phyloP scores from a whole-genome alignment of 1,140 invertebrate genomes.

The Drosophila biarmipes region DNA sequence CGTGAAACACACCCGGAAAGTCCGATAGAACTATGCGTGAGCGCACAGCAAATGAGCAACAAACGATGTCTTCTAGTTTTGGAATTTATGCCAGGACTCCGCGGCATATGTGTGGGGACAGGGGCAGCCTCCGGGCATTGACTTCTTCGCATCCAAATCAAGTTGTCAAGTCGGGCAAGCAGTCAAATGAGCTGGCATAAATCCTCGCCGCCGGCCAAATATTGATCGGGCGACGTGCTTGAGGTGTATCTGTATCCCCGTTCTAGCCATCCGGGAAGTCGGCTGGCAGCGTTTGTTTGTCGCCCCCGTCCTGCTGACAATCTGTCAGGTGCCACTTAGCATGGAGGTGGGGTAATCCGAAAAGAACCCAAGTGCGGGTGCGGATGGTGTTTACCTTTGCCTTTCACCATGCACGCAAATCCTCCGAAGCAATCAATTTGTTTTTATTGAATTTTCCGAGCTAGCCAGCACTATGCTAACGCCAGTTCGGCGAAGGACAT shows the following conservation, averaged over 20 bases:
- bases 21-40: slow-evolving; percentile 64
- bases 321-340: slow-evolving; percentile 71
- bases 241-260: slow-evolving; percentile 5
- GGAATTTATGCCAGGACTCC: slow-evolving; percentile 46
- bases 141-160: slow-evolving; percentile 58
- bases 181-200: slow-evolving; percentile 76
- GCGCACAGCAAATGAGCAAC: slow-evolving; percentile 51
- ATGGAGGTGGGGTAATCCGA: slow-evolving; percentile 53
- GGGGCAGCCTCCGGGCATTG: slow-evolving; percentile 20
- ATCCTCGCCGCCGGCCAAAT: slow-evolving; percentile 53
- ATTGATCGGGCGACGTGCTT: slow-evolving; percentile 44
- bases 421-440: slow-evolving; percentile 76
- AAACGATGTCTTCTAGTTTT: slow-evolving; percentile 47
- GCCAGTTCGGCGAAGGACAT: slow-evolving; percentile 67
- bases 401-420: slow-evolving; percentile 69
- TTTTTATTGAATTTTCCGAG: slow-evolving; percentile 76
- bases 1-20: slow-evolving; percentile 36
- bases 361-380: slow-evolving; percentile 1
- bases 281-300: slow-evolving; percentile 54
- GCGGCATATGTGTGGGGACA: slow-evolving; percentile 3
- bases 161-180: slow-evolving; percentile 55
- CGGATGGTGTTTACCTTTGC: slow-evolving; percentile 56
- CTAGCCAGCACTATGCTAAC: slow-evolving; percentile 37
- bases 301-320: slow-evolving; percentile 54
- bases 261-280: slow-evolving; percentile 24